Conservation (phyloP, 2,888 invertebrate species). For the Drosophila lacicola region DNA sequence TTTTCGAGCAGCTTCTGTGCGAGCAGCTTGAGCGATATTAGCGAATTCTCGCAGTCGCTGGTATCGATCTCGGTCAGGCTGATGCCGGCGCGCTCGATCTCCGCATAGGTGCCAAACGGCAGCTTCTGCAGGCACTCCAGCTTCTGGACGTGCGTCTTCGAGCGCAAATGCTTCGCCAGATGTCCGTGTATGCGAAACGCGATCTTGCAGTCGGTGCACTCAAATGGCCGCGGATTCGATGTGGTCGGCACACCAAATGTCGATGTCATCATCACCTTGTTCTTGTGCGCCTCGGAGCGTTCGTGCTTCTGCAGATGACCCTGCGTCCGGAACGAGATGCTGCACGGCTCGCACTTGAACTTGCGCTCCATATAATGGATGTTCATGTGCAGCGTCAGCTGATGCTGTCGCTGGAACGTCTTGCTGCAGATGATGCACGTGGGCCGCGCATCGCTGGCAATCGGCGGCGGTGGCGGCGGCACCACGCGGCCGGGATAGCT, state of each 20-base stretch:
- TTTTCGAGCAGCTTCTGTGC: slow-evolving; percentile 93
- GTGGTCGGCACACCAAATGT: slow-evolving; percentile 93
- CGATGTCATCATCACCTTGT: slow-evolving; percentile 95
- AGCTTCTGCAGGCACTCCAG: slow-evolving; percentile 96
- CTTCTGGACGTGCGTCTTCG: slow-evolving; percentile 98
- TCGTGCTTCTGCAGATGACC: slow-evolving; percentile 97
- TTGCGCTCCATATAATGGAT: slow-evolving; percentile 98
- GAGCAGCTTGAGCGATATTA: slow-evolving; percentile 93
- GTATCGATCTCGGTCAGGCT: slow-evolving; percentile 98
- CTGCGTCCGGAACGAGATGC: slow-evolving; percentile 94
- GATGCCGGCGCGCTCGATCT: slow-evolving; percentile 95
- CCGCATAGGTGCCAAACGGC: slow-evolving; percentile 97
- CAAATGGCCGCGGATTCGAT: slow-evolving; percentile 97
- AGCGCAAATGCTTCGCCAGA: slow-evolving; percentile 97
- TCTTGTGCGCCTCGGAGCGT: slow-evolving; percentile 95
- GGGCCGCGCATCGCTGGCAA: slow-evolving; percentile 88
- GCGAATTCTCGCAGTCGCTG: slow-evolving; percentile 97
- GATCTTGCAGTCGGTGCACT: slow-evolving; percentile 97
- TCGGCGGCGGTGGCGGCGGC: slow-evolving; percentile 82
- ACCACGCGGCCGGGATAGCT: slow-evolving; percentile 39
- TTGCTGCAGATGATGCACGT: slow-evolving; percentile 95
- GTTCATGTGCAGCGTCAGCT: slow-evolving; percentile 95
- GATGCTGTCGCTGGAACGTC: slow-evolving; percentile 95
- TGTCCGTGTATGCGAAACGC: slow-evolving; percentile 99
- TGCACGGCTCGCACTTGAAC: slow-evolving; percentile 95